A percentile compares a stretch with the other conserved stretches of the same genome.
These are phyloP conservation scores for Dipodomys spectabilis DNA, from an alignment of 2,113 vertebrate genomes.

Conservation along the genomic window DNA sequence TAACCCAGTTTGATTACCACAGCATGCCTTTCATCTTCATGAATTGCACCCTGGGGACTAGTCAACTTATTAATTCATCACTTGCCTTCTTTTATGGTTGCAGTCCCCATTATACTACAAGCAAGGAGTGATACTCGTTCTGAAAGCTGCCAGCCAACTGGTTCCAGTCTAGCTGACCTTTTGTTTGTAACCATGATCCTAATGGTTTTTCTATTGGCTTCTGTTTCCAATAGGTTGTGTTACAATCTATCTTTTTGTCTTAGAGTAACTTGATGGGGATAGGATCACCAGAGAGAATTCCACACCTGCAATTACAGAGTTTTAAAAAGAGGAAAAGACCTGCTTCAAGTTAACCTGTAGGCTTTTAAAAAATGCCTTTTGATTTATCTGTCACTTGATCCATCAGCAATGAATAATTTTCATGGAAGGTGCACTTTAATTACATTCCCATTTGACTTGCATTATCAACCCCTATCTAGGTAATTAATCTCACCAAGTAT, in stretches of 20 bases:
- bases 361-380: constrained; percentile 93
- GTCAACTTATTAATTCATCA: constrained; percentile 93
- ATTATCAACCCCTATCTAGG: constrained; percentile 97
- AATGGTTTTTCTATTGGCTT: constrained; percentile 83
- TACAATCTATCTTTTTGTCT: constrained; percentile 82
- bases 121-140: constrained; percentile 87
- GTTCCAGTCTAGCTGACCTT: constrained; percentile 90
- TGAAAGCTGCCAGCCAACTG: constrained; percentile 87
- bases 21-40: constrained; percentile 89
- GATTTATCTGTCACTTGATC: constrained; percentile 99
- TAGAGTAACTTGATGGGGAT: constrained; percentile 85
- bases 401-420: constrained; percentile 99
- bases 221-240: constrained; percentile 75
- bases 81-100: constrained; percentile 87
- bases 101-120: constrained; percentile 85
- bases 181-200: constrained; percentile 91
- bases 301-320: constrained; percentile 87
- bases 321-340: constrained; percentile 87
- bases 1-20: constrained; percentile 88
- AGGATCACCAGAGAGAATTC: constrained; percentile 86
- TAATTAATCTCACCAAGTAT: constrained; percentile 99
- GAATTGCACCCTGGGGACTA: constrained; percentile 90
- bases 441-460: constrained; percentile 99
- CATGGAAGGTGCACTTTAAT: constrained; percentile 99
- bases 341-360: constrained; percentile 95